Evolutionary conservation across 2,888 invertebrate genomes (phyloP).

Genomic region (Arenicola marina): DNA sequence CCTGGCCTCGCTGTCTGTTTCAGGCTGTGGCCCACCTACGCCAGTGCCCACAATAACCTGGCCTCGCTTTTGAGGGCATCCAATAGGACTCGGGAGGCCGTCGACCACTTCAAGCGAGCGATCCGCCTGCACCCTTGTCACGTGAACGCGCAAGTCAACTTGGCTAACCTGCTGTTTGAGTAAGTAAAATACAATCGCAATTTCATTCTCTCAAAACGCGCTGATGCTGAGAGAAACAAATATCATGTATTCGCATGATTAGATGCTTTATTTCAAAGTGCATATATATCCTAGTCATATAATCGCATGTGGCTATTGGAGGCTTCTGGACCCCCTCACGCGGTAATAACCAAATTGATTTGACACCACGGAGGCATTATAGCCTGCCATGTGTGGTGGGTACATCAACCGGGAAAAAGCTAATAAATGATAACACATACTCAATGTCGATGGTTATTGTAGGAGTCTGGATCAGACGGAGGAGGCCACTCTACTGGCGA

Average conservation of each 20-base stretch:
- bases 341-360: background rate
- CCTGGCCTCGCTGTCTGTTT: too few relatives aligned
- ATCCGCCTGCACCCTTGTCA: constrained; percentile 75
- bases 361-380: background rate
- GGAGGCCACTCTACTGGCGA: background rate
- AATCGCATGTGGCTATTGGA: too few relatives aligned
- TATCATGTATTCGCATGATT: too few relatives aligned
- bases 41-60: constrained; percentile 85
- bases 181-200: background rate
- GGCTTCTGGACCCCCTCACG: too few relatives aligned
- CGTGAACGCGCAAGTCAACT: constrained; percentile 85
- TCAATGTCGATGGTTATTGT: background rate
- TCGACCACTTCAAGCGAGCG: constrained; percentile 71
- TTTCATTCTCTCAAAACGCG: background rate
- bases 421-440: background rate
- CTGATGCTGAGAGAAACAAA: too few relatives aligned
- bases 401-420: too few relatives aligned
- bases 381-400: too few relatives aligned
- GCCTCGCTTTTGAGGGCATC: constrained; percentile 75
- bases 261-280: too few relatives aligned
- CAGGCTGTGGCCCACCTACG: constrained; percentile 83
- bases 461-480: background rate
- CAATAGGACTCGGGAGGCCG: constrained; percentile 66
- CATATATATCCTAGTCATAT: too few relatives aligned
- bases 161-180: constrained; percentile 66